phyloP scores from a whole-genome alignment of 2,797 vertebrate species.

The Chelon labrosus region DNA sequence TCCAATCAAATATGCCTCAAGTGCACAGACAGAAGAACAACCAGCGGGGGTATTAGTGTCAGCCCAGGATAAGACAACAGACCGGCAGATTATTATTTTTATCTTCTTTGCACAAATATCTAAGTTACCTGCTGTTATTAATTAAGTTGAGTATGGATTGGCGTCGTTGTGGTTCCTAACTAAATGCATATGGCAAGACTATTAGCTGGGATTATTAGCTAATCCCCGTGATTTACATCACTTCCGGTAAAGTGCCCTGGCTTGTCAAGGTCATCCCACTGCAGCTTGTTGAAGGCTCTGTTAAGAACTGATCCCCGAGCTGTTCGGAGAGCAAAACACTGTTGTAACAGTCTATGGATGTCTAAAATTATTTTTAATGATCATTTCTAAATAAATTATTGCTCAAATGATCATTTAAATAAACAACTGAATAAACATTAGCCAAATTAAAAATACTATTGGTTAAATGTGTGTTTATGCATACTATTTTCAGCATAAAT shows the following conservation, averaged over 20 bases:
- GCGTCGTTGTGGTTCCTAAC: constrained; percentile 59
- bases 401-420: no score
- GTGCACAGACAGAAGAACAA: constrained; percentile 5
- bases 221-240: constrained; percentile 74
- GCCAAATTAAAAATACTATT: no score
- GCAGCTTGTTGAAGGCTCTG: constrained; percentile 21
- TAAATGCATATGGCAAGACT: constrained; percentile 65
- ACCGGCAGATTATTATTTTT: not conserved
- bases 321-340: not conserved
- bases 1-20: not conserved
- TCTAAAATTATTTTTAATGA: no score
- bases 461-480: no score
- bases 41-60: not conserved
- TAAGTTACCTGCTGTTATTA: constrained; percentile 52
- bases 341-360: constrained; percentile 1
- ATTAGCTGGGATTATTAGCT: constrained; percentile 75
- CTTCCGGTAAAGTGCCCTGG: constrained; percentile 60
- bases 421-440: no score
- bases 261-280: constrained; percentile 59
- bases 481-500: no score
- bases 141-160: constrained; percentile 52
- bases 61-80: not conserved
- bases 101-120: constrained; percentile 24
- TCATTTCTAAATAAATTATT: no score
- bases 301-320: constrained; percentile 6